These are phyloP conservation scores for Andrena trimmerana DNA, from an alignment of 2,888 invertebrate species.

Conservation along the genomic window DNA sequence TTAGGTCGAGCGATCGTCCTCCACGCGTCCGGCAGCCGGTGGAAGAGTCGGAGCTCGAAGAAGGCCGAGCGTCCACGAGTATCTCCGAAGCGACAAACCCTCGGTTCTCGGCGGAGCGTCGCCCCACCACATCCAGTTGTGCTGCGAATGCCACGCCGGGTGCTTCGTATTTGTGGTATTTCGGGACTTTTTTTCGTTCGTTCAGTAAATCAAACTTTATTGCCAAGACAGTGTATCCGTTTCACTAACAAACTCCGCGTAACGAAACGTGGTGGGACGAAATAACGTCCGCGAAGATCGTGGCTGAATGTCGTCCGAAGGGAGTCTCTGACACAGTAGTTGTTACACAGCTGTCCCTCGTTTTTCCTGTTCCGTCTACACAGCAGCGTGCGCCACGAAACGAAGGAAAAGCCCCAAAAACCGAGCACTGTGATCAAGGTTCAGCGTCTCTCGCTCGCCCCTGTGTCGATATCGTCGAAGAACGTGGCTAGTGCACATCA, in stretches of 20 bases:
- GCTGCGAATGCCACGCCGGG: constrained; percentile 81
- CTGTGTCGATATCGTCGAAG: constrained; percentile 1
- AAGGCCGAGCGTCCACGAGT: constrained; percentile 68
- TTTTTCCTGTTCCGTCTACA: constrained; percentile 8
- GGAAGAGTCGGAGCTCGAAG: constrained; percentile 67
- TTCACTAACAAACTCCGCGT: neutral
- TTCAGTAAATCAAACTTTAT: constrained; percentile 40
- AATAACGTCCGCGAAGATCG: neutral
- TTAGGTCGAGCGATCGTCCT: constrained; percentile 71
- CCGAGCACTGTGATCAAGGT: neutral
- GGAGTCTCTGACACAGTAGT: neutral
- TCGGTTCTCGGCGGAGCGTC: constrained; percentile 70
- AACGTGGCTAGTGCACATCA: constrained; percentile 36
- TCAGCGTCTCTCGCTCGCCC: neutral
- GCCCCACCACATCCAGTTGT: constrained; percentile 82
- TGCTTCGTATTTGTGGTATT: constrained; percentile 71
- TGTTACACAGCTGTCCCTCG: constrained; percentile 23
- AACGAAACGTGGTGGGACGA: neutral
- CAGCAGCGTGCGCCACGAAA: constrained; percentile 28
- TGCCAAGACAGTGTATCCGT: constrained; percentile 29
- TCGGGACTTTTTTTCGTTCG: constrained; percentile 62
- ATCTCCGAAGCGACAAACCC: constrained; percentile 74
- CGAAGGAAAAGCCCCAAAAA: neutral
- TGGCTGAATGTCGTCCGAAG: neutral
- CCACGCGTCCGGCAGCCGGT: constrained; percentile 70